These are phyloP conservation scores for Ferrisia virgata DNA, from an alignment of 2,888 invertebrate genomes.

Conservation along the genomic window DNA sequence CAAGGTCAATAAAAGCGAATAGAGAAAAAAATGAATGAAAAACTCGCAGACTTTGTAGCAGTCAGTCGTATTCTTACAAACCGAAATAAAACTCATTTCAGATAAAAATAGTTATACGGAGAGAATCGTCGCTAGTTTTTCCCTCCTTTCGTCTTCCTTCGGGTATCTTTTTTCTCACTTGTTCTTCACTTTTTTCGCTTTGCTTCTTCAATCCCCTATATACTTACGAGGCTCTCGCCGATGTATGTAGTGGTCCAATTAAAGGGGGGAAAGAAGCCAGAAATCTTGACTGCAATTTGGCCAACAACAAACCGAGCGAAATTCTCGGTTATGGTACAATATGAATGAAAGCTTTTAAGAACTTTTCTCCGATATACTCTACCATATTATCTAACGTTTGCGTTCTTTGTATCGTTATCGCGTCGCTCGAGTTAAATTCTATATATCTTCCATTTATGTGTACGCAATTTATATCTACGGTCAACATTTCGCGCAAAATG, in stretches of 20 bases:
- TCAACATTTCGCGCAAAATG: not conserved
- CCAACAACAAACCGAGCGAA: not conserved
- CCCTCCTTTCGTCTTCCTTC: no score
- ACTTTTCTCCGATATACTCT: not conserved
- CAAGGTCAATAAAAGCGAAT: slow-evolving; percentile 18
- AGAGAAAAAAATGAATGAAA: not conserved
- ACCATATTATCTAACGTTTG: not conserved
- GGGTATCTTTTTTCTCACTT: no score
- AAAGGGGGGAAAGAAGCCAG: not conserved
- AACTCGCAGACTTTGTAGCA: not conserved
- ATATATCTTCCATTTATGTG: not conserved
- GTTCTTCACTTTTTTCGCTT: no score
- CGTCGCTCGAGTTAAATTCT: not conserved
- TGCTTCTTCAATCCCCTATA: not conserved
- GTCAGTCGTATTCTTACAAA: not conserved
- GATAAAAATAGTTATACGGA: slow-evolving; percentile 13
- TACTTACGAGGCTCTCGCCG: no score
- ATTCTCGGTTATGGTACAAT: slow-evolving; percentile 1
- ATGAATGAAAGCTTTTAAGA: slow-evolving; percentile 23
- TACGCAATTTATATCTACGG: not conserved
- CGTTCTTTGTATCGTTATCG: not conserved
- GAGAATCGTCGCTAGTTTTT: not conserved
- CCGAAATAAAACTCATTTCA: slow-evolving; percentile 3
- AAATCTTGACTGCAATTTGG: not conserved
- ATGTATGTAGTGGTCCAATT: no score